These are phyloP conservation scores for Temnothorax unifasciatus DNA, from an alignment of 2,888 invertebrate genomes.

Conservation along the genomic window DNA sequence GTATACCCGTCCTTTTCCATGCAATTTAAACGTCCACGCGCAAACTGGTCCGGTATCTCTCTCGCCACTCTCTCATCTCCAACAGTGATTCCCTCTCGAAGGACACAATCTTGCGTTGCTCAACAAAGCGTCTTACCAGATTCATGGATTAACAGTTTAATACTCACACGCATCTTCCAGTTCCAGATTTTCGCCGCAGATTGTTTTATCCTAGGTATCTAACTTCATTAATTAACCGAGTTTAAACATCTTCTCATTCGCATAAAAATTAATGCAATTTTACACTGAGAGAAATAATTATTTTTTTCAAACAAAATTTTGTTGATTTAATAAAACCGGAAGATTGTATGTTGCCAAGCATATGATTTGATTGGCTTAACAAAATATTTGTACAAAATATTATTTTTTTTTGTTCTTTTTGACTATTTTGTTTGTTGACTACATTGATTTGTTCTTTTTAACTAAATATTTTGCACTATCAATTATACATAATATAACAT, in stretches of 20 bases:
- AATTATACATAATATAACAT: too few species aligned
- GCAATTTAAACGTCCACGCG: conserved; percentile 64
- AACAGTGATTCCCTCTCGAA: conserved; percentile 6
- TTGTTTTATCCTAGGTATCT: neutral
- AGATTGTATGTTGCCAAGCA: too few species aligned
- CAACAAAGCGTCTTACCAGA: conserved; percentile 10
- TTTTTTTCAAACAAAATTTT: too few species aligned
- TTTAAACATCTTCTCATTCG: neutral
- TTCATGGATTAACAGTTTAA: neutral
- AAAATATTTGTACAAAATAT: too few species aligned
- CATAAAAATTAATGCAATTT: neutral
- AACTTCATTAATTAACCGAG: neutral
- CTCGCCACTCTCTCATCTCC: conserved; percentile 18
- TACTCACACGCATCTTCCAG: neutral
- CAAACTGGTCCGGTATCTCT: conserved; percentile 46
- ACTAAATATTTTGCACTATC: too few species aligned
- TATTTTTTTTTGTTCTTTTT: too few species aligned
- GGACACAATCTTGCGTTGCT: neutral
- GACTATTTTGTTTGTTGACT: too few species aligned
- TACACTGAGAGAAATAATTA: too few species aligned
- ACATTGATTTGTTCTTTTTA: too few species aligned
- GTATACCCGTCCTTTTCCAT: conserved; percentile 56
- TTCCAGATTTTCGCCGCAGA: neutral
- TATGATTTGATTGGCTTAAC: too few species aligned
- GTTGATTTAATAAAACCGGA: too few species aligned